A percentile compares a stretch with the other conserved stretches of the same genome.
These are phyloP conservation scores for Lithobates sylvaticus DNA, from an alignment of 2,797 vertebrate genomes.

Conservation along the genomic window DNA sequence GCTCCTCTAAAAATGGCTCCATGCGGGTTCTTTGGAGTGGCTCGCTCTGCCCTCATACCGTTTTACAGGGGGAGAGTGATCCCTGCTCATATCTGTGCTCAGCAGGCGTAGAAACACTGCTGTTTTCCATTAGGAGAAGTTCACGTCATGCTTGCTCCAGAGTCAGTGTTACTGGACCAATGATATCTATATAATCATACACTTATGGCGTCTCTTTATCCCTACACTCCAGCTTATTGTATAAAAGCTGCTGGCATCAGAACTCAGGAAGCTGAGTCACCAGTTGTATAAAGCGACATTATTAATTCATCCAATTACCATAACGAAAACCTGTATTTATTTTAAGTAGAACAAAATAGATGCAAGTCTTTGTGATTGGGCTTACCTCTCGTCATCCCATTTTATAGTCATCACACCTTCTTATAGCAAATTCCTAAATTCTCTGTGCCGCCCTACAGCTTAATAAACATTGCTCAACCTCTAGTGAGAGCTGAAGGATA, in stretches of 20 bases:
- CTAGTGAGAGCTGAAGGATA: conserved; percentile 11
- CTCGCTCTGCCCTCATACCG: too few relatives aligned
- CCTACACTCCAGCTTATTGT: neutral
- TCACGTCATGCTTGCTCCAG: neutral
- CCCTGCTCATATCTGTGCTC: too few relatives aligned
- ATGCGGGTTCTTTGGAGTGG: too few relatives aligned
- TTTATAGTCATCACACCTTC: conserved; percentile 1
- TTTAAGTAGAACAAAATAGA: neutral
- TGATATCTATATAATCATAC: neutral
- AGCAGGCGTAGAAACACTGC: neutral
- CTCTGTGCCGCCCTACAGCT: conserved; percentile 19
- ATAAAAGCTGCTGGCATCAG: neutral
- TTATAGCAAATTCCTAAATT: neutral
- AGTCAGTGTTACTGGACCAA: neutral
- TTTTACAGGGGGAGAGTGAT: too few relatives aligned
- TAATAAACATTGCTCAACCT: neutral
- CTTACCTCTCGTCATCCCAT: conserved; percentile 40
- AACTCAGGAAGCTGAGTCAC: conserved; percentile 12
- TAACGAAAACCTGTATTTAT: conserved; percentile 19
- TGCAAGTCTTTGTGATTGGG: conserved; percentile 11
- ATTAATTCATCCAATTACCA: neutral
- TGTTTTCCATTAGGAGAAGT: neutral
- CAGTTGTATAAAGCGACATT: neutral
- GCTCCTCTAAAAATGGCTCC: too few relatives aligned
- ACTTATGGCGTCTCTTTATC: neutral